phyloP scores from a whole-genome alignment of 2,797 vertebrate genomes.

The Poecilia velifera region DNA sequence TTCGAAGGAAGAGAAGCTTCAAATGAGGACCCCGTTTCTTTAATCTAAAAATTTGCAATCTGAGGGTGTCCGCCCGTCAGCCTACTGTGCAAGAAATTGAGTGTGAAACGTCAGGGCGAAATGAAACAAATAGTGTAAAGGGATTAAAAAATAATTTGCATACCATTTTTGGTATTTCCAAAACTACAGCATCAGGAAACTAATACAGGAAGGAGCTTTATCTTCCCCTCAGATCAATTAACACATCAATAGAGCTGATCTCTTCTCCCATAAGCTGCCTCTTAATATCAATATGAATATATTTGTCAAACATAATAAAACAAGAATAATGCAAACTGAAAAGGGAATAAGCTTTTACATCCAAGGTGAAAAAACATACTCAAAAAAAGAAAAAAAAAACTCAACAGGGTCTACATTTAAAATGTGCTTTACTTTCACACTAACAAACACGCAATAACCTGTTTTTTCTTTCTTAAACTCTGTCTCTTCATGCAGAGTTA shows the following conservation, averaged over 20 bases:
- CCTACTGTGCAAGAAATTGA: constrained; percentile 71
- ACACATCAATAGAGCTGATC: constrained; percentile 61
- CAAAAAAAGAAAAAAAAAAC: constrained; percentile 8
- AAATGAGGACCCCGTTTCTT: constrained; percentile 43
- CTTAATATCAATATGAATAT: constrained; percentile 45
- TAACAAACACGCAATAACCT: constrained; percentile 78
- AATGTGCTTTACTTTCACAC: constrained; percentile 61
- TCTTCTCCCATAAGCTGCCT: constrained; percentile 32
- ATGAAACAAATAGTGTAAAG: constrained; percentile 84
- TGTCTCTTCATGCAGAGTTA: constrained; percentile 73
- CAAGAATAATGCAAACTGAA: constrained; percentile 16
- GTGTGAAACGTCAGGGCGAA: constrained; percentile 78
- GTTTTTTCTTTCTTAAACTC: constrained; percentile 60
- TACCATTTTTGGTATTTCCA: constrained; percentile 81
- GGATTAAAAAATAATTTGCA: constrained; percentile 85
- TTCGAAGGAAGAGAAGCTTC: constrained; percentile 11
- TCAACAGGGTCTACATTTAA: constrained; percentile 53
- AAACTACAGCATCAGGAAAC: constrained; percentile 79
- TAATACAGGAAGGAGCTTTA: constrained; percentile 74
- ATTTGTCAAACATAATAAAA: constrained; percentile 18
- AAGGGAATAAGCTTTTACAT: constrained; percentile 41
- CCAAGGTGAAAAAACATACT: constrained; percentile 42
- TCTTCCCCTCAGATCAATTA: constrained; percentile 73
- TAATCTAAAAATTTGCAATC: constrained; percentile 64
- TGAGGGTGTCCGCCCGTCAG: constrained; percentile 75